Conservation (phyloP, 2,113 vertebrate species). For the Lanius ludovicianus region DNA sequence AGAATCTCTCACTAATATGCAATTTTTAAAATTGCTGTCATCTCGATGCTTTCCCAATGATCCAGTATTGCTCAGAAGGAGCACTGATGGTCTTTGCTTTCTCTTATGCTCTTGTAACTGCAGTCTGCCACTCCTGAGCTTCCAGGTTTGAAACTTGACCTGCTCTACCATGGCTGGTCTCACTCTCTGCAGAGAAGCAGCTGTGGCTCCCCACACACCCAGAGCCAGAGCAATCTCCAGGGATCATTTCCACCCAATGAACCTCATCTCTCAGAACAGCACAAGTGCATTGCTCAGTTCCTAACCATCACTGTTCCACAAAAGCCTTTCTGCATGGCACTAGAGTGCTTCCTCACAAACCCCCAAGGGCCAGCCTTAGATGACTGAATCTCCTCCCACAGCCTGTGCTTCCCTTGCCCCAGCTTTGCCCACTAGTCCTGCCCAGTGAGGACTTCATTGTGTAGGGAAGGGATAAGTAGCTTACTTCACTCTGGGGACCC, state of each 20-base stretch:
- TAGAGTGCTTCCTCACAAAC: neutral
- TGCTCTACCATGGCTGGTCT: fast-evolving
- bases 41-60: neutral
- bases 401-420: neutral
- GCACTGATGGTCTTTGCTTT: neutral
- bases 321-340: neutral
- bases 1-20: neutral
- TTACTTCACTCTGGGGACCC: neutral
- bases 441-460: neutral
- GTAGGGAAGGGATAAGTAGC: neutral
- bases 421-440: neutral
- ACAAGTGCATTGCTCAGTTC: neutral
- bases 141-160: neutral
- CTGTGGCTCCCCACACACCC: neutral
- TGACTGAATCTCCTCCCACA: neutral
- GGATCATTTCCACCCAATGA: neutral
- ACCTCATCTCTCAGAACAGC: neutral
- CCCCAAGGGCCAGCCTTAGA: neutral
- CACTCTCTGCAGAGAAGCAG: neutral
- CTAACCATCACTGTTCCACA: neutral
- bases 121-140: neutral
- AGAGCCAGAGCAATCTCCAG: fast-evolving
- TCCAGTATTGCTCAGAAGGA: neutral
- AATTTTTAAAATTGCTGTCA: neutral
- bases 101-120: neutral